These are phyloP conservation scores for Deroptyus accipitrinus DNA, from an alignment of 2,113 vertebrate genomes.

Conservation along the genomic window DNA sequence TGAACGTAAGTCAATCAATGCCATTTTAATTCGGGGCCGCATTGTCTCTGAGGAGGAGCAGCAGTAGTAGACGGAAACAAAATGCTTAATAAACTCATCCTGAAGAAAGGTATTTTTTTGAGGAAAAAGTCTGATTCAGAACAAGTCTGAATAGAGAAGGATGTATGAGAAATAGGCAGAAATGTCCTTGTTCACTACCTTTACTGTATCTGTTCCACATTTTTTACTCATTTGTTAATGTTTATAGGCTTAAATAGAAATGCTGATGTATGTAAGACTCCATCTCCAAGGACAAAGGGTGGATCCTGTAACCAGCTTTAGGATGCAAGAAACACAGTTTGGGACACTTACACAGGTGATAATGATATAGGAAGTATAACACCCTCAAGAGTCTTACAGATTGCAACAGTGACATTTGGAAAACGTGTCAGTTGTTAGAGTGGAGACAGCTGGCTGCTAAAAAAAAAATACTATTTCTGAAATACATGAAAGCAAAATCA, in stretches of 20 bases:
- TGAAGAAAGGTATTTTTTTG: background rate
- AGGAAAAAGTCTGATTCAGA: background rate
- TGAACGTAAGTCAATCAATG: background rate
- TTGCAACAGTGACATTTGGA: background rate
- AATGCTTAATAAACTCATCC: background rate
- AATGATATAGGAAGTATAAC: background rate
- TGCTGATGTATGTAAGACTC: background rate
- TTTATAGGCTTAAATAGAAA: background rate
- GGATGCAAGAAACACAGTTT: background rate
- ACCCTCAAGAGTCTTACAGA: background rate
- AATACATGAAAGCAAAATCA: background rate
- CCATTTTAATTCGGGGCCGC: background rate
- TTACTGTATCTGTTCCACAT: background rate
- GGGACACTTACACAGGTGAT: background rate
- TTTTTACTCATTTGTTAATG: rapidly evolving
- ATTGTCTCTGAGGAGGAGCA: background rate
- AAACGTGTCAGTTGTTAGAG: background rate
- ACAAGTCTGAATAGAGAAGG: background rate
- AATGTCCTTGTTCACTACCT: background rate
- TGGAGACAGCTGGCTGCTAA: background rate
- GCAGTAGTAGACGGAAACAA: background rate
- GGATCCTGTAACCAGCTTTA: background rate
- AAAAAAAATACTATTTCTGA: background rate
- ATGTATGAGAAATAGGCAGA: background rate
- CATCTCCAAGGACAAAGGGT: background rate